Percentiles rank a stretch among this genome's conserved stretches.
Evolutionary conservation across 2,888 invertebrate genomes (phyloP).

Genomic region (Dolomedes plantarius): DNA sequence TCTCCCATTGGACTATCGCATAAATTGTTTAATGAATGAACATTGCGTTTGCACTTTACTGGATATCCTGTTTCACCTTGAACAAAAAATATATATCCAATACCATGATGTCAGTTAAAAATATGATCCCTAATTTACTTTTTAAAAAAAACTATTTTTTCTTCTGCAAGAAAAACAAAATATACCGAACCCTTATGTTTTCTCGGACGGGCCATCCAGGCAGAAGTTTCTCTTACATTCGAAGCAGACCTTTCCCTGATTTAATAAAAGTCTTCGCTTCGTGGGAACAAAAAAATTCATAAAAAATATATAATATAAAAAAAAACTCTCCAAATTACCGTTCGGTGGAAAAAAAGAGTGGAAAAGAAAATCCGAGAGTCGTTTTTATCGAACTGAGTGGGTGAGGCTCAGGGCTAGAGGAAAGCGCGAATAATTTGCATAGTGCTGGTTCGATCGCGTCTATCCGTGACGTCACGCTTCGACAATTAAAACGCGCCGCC

Average conservation of each 20-base stretch:
- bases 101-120: too few relatives aligned
- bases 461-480: slow-evolving; percentile 56
- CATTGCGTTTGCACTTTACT: too few relatives aligned
- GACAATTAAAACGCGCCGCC: slow-evolving; percentile 70
- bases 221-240: slow-evolving; percentile 44
- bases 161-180: background rate
- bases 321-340: slow-evolving; percentile 65
- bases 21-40: too few relatives aligned
- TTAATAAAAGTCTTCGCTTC: slow-evolving; percentile 65
- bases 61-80: too few relatives aligned
- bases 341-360: slow-evolving; percentile 34
- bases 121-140: too few relatives aligned
- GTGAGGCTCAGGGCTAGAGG: slow-evolving; percentile 30
- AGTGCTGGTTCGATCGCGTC: slow-evolving; percentile 63
- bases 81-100: too few relatives aligned
- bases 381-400: slow-evolving; percentile 65
- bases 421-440: slow-evolving; percentile 69
- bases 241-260: slow-evolving; percentile 59
- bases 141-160: background rate
- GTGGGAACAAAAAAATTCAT: slow-evolving; percentile 27
- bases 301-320: slow-evolving; percentile 37
- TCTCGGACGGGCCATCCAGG: slow-evolving; percentile 59
- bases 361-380: slow-evolving; percentile 46
- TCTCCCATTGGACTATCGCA: too few relatives aligned
- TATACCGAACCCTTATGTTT: slow-evolving; percentile 43